Evolutionary conservation across 2,797 vertebrate species (phyloP).

Genomic region (Clarias laeviceps): DNA sequence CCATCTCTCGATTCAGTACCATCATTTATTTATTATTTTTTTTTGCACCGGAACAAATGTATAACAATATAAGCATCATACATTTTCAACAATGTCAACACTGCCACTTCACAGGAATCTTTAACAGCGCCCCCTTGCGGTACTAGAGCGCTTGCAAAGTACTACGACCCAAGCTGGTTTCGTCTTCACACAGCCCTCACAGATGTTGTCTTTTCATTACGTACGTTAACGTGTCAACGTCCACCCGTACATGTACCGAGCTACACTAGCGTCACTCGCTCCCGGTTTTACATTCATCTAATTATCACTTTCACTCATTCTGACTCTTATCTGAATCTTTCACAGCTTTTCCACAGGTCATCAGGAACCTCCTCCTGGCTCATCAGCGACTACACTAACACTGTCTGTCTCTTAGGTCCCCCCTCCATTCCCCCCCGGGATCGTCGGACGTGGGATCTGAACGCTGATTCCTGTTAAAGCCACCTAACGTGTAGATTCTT

Average conservation of each 20-base stretch:
- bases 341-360: constrained; percentile 33
- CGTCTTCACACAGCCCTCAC: background rate
- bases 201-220: background rate
- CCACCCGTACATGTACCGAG: background rate
- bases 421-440: no score
- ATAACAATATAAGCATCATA: background rate
- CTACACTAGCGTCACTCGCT: background rate
- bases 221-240: background rate
- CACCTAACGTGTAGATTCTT: background rate
- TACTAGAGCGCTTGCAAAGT: background rate
- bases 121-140: background rate
- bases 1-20: background rate
- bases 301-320: background rate
- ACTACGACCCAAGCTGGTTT: background rate
- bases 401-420: constrained; percentile 28
- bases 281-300: background rate
- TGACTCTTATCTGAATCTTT: background rate
- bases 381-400: background rate
- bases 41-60: no score
- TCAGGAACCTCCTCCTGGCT: background rate
- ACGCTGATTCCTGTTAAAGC: background rate
- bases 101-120: background rate
- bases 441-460: background rate
- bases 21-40: background rate
- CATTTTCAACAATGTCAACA: background rate